A percentile compares a stretch with the other conserved stretches of the same genome.
phyloP scores from a whole-genome alignment of 2,888 invertebrate genomes.

The Lepetodrilus schrolli region DNA sequence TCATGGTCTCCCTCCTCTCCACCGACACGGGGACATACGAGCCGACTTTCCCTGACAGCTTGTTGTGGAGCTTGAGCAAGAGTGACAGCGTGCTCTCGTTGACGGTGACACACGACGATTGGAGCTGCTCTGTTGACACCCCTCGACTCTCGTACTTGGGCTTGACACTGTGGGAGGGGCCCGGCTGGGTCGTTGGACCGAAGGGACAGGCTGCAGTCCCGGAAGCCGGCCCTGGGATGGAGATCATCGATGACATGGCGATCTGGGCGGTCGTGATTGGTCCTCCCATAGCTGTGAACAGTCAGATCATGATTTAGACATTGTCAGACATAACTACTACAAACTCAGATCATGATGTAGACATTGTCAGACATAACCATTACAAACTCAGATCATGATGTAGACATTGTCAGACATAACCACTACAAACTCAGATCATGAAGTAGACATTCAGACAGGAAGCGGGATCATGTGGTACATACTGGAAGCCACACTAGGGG shows the following conservation, averaged over 20 bases:
- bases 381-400: too few relatives aligned
- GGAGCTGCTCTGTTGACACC: constrained; percentile 53
- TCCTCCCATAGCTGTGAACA: constrained; percentile 52
- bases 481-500: constrained; percentile 63
- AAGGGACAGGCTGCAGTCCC: background rate
- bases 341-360: too few relatives aligned
- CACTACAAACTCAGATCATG: too few relatives aligned
- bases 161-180: constrained; percentile 23
- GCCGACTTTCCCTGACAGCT: constrained; percentile 87
- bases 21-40: constrained; percentile 79
- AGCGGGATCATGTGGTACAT: too few relatives aligned
- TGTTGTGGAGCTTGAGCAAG: constrained; percentile 90
- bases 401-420: too few relatives aligned
- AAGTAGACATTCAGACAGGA: too few relatives aligned
- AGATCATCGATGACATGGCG: constrained; percentile 38
- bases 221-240: background rate
- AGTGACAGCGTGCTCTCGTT: constrained; percentile 88
- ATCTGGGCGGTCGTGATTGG: constrained; percentile 64
- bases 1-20: constrained; percentile 35
- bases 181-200: constrained; percentile 6
- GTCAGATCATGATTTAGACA: too few relatives aligned
- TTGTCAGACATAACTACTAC: too few relatives aligned
- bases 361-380: too few relatives aligned
- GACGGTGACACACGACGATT: constrained; percentile 48
- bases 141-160: constrained; percentile 60